These are phyloP conservation scores for Leptodactylus fallax DNA, from an alignment of 2,797 vertebrate species.

Conservation along the genomic window DNA sequence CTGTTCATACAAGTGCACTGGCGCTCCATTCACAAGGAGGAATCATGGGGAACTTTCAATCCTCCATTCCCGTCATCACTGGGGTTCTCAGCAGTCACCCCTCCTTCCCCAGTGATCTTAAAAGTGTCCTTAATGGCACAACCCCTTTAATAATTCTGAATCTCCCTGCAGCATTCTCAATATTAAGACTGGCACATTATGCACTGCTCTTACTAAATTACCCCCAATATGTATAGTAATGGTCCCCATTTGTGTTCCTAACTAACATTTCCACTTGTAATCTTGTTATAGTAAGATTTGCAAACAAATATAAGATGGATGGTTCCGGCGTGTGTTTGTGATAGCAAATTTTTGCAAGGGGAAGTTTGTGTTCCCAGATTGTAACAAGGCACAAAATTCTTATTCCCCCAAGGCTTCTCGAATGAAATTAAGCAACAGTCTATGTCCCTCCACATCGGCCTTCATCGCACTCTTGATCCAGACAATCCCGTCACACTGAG, in stretches of 20 bases:
- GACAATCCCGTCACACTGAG: not conserved
- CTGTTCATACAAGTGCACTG: no score
- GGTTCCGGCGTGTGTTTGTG: not conserved
- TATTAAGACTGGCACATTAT: no score
- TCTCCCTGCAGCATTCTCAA: no score
- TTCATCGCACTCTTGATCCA: not conserved
- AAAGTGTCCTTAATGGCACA: no score
- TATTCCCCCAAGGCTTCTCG: not conserved
- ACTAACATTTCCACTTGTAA: not conserved
- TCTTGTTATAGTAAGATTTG: not conserved
- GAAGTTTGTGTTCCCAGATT: conserved; percentile 5
- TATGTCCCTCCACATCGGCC: not conserved
- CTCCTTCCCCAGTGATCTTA: no score
- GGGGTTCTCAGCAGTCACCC: no score
- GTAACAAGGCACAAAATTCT: not conserved
- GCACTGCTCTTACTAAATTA: no score
- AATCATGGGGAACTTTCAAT: no score
- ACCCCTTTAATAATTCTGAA: no score
- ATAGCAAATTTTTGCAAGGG: not conserved
- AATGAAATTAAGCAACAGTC: conserved; percentile 2
- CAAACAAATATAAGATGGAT: not conserved
- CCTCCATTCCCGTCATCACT: no score
- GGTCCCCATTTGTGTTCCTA: not conserved
- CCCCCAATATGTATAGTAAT: no score
- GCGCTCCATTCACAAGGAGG: no score